Conservation (phyloP, 2,888 invertebrate genomes). For the Morpho deidamia region DNA sequence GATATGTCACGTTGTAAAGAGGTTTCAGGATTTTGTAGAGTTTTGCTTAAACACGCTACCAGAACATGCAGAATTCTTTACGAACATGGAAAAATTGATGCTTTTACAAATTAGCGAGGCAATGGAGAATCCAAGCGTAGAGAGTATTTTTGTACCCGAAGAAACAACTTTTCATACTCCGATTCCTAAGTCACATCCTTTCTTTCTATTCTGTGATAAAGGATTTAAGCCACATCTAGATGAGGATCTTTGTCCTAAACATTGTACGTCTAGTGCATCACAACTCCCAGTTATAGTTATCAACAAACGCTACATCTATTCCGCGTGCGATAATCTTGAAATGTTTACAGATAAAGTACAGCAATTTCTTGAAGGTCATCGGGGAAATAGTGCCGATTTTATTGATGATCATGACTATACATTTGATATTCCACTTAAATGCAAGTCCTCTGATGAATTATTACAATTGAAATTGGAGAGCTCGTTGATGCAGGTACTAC, state of each 20-base stretch:
- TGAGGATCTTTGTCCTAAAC: slow-evolving; percentile 49
- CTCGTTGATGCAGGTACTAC: slow-evolving; percentile 56
- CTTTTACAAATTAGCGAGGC: slow-evolving; percentile 53
- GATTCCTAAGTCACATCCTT: slow-evolving; percentile 49
- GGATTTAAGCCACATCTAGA: slow-evolving; percentile 44
- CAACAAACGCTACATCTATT: slow-evolving; percentile 57
- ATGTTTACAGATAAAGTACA: slow-evolving; percentile 48
- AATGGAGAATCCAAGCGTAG: slow-evolving; percentile 42
- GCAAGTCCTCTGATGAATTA: slow-evolving; percentile 39
- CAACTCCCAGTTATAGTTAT: slow-evolving; percentile 57
- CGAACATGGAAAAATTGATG: slow-evolving; percentile 65
- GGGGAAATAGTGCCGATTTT: slow-evolving; percentile 43
- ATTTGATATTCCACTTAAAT: slow-evolving; percentile 45
- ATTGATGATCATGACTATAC: slow-evolving; percentile 45
- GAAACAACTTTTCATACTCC: slow-evolving; percentile 38
- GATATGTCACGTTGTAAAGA: slow-evolving; percentile 58
- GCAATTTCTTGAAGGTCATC: slow-evolving; percentile 41
- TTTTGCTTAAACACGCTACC: slow-evolving; percentile 56
- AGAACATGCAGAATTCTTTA: slow-evolving; percentile 62
- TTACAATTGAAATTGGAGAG: slow-evolving; percentile 50
- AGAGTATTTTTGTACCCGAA: slow-evolving; percentile 50
- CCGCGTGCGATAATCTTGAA: slow-evolving; percentile 59
- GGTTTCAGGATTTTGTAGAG: slow-evolving; percentile 58
- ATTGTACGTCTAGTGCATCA: slow-evolving; percentile 49
- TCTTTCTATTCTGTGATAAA: slow-evolving; percentile 55